These are phyloP conservation scores for Beris morrisii DNA, from an alignment of 2,888 invertebrate genomes.

Conservation along the genomic window DNA sequence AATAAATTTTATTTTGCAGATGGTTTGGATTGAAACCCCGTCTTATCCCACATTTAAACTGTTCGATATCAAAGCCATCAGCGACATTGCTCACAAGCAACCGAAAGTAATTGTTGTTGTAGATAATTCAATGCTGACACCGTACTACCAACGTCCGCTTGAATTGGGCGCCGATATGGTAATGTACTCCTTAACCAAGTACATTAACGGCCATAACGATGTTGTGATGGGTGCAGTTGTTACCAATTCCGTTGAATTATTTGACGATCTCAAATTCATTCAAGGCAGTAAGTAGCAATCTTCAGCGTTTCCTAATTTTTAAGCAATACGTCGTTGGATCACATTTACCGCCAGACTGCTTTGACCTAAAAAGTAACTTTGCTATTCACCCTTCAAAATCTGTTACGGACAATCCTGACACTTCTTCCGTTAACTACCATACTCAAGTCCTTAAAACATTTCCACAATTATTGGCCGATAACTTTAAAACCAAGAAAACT, in stretches of 20 bases:
- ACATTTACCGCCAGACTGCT: too few species aligned
- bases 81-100: slow-evolving; percentile 59
- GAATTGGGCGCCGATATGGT: slow-evolving; percentile 89
- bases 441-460: too few species aligned
- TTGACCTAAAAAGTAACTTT: too few species aligned
- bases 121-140: slow-evolving; percentile 94
- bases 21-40: slow-evolving; percentile 93
- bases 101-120: slow-evolving; percentile 69
- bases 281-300: slow-evolving; percentile 72
- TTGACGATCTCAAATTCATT: slow-evolving; percentile 73
- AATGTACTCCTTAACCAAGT: slow-evolving; percentile 93
- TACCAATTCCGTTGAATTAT: slow-evolving; percentile 71
- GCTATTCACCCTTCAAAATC: too few species aligned
- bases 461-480: too few species aligned
- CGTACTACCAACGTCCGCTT: slow-evolving; percentile 89
- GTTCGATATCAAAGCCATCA: slow-evolving; percentile 77
- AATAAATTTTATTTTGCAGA: slow-evolving; percentile 56
- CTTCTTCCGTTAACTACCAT: too few species aligned
- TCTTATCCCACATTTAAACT: slow-evolving; percentile 92
- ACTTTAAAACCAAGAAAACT: too few species aligned
- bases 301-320: background rate
- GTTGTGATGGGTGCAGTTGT: slow-evolving; percentile 92
- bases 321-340: too few species aligned
- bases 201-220: slow-evolving; percentile 98
- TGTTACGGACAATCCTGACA: too few species aligned